Percentiles rank a stretch among this genome's conserved stretches.
Evolutionary conservation across 2,888 invertebrate species (phyloP).

Genomic region (Drosophila colorata): DNA sequence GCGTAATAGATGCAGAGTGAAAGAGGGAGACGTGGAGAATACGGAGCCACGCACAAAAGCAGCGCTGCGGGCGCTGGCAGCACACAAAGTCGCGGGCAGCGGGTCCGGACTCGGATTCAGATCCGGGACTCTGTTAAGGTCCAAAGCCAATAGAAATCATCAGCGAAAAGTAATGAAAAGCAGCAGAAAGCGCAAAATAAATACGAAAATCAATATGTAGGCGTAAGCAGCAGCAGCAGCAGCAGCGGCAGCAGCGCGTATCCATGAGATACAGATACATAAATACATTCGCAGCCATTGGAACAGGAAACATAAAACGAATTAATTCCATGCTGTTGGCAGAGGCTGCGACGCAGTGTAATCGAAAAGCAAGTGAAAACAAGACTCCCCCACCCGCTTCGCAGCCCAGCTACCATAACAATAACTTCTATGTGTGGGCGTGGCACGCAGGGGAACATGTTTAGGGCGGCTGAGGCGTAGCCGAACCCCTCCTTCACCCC

Average conservation of each 20-base stretch:
- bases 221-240: conserved; percentile 69
- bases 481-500: conserved; percentile 21
- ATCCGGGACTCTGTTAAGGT: conserved; percentile 16
- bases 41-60: conserved; percentile 45
- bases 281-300: conserved; percentile 42
- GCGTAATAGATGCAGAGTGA: conserved; percentile 22
- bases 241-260: conserved; percentile 23
- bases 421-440: conserved; percentile 62
- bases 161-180: conserved; percentile 69
- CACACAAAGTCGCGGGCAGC: conserved; percentile 31
- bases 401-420: conserved; percentile 29
- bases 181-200: conserved; percentile 71
- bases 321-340: conserved; percentile 74
- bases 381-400: conserved; percentile 15
- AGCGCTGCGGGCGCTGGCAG: conserved; percentile 49
- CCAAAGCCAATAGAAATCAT: conserved; percentile 68
- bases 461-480: conserved; percentile 60
- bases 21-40: background rate
- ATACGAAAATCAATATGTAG: conserved; percentile 80
- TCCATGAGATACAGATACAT: conserved; percentile 59
- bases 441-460: conserved; percentile 64
- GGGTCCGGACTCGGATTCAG: conserved; percentile 3
- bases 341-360: conserved; percentile 57
- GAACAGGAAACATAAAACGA: conserved; percentile 78
- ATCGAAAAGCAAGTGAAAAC: conserved; percentile 79